phyloP scores from a whole-genome alignment of 2,888 invertebrate genomes.

The Pollenia griseotomentosa region DNA sequence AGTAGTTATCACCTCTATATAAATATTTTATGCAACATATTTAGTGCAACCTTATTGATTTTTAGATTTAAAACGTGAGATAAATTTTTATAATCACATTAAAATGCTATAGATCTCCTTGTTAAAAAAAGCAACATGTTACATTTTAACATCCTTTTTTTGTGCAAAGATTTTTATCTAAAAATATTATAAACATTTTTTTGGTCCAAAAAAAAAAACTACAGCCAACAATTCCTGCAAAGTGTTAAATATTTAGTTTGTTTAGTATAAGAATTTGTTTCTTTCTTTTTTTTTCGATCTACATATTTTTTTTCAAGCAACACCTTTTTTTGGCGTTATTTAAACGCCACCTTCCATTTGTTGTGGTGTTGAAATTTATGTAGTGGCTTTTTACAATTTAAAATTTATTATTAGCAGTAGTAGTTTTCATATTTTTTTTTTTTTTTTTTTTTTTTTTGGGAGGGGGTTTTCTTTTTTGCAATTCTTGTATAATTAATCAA shows the following conservation, averaged over 20 bases:
- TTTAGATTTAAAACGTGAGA: conserved; percentile 70
- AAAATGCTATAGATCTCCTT: conserved; percentile 41
- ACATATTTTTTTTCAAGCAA: conserved; percentile 33
- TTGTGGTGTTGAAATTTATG: conserved; percentile 52
- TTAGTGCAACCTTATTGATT: conserved; percentile 44
- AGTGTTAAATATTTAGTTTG: conserved; percentile 29
- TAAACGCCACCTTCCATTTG: conserved; percentile 65
- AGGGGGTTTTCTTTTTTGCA: conserved; percentile 3
- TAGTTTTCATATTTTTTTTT: not conserved
- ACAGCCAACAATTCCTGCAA: not conserved
- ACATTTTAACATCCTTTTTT: conserved; percentile 26
- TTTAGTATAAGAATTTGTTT: not conserved
- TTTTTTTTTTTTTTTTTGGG: not conserved
- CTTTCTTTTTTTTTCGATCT: conserved; percentile 29
- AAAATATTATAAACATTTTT: conserved; percentile 17
- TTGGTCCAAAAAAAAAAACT: not conserved
- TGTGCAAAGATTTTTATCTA: conserved; percentile 41
- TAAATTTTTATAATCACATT: conserved; percentile 62
- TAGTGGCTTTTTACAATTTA: conserved; percentile 23
- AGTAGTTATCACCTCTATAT: conserved; percentile 57
- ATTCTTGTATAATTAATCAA: conserved; percentile 66
- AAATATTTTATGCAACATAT: conserved; percentile 12
- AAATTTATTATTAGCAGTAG: conserved; percentile 11
- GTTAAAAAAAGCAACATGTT: conserved; percentile 2
- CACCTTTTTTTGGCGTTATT: conserved; percentile 65